Evolutionary conservation across 2,113 vertebrate genomes (phyloP).

Genomic region (Pseudorasbora parva): DNA sequence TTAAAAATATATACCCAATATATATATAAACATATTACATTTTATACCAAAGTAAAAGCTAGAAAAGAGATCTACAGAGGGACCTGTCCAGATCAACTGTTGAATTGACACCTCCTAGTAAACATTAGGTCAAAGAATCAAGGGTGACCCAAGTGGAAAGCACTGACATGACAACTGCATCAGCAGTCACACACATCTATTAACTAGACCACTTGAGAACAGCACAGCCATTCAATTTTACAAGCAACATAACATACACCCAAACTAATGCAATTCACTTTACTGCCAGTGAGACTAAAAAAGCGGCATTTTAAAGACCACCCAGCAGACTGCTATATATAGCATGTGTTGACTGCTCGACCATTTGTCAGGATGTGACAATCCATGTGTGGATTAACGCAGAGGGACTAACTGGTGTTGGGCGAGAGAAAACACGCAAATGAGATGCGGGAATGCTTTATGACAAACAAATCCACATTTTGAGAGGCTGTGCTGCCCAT

Average conservation of each 20-base stretch:
- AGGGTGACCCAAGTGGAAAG: neutral
- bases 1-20: too few species aligned
- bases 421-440: neutral
- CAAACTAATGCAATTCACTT: conserved; percentile 11
- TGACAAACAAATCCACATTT: neutral
- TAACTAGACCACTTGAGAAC: conserved; percentile 1
- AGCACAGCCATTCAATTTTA: neutral
- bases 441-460: neutral
- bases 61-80: neutral
- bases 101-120: neutral
- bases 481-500: neutral
- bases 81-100: neutral
- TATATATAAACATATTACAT: neutral
- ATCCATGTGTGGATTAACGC: conserved; percentile 3
- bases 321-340: conserved; percentile 17
- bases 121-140: neutral
- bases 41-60: neutral
- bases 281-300: neutral
- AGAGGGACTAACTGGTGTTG: conserved; percentile 9
- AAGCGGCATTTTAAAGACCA: conserved; percentile 3
- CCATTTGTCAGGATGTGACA: conserved; percentile 32
- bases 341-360: conserved; percentile 8
- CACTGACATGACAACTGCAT: conserved; percentile 11
- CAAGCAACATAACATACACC: conserved; percentile 10
- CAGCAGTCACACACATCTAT: neutral